These are phyloP conservation scores for Desoria tigrina DNA, from an alignment of 2,888 invertebrate species.

Conservation along the genomic window DNA sequence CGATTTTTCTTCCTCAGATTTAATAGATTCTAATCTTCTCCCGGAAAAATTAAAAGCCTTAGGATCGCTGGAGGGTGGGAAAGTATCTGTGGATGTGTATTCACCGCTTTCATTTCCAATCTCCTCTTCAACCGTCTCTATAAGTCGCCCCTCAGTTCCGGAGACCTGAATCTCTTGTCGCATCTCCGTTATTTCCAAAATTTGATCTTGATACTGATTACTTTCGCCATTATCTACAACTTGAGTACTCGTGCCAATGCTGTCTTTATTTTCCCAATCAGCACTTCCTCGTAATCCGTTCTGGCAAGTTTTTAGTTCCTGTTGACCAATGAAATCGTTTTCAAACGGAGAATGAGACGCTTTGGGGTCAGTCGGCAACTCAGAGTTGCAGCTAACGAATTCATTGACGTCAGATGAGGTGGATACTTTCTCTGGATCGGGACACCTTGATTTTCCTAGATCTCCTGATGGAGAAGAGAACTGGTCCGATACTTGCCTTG, in stretches of 20 bases:
- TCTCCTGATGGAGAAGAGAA: no score
- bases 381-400: slow-evolving; percentile 21
- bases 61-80: slow-evolving; percentile 45
- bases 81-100: slow-evolving; percentile 35
- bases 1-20: slow-evolving; percentile 52
- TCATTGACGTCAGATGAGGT: slow-evolving; percentile 2
- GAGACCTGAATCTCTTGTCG: no score
- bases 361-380: slow-evolving; percentile 21
- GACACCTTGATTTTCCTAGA: no score
- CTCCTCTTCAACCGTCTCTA: not conserved
- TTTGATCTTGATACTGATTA: no score
- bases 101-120: slow-evolving; percentile 6
- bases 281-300: no score
- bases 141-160: slow-evolving; percentile 1
- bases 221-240: no score
- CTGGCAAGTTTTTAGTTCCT: not conserved
- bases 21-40: slow-evolving; percentile 49
- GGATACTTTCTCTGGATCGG: no score
- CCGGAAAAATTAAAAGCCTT: slow-evolving; percentile 17
- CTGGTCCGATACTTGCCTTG: no score
- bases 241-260: no score
- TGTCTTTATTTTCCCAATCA: no score
- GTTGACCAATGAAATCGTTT: slow-evolving; percentile 45
- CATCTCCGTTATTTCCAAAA: no score
- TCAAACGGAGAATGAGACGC: slow-evolving; percentile 49